Percentiles rank a stretch among this genome's conserved stretches.
These are phyloP conservation scores for Erinaceus europaeus DNA, from an alignment of 2,113 vertebrate genomes.

Conservation along the genomic window DNA sequence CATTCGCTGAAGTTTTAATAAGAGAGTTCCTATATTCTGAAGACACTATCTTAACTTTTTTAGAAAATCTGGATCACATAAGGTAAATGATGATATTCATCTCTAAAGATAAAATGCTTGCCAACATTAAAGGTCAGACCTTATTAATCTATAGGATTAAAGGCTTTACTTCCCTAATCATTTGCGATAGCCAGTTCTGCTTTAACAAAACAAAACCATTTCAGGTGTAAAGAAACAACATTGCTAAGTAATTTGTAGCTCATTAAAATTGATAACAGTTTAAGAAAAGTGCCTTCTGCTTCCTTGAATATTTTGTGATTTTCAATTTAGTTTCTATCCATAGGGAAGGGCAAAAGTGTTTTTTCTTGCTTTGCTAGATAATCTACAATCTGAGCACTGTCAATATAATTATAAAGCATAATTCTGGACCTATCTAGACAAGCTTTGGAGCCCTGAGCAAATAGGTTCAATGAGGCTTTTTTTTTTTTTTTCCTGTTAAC, in stretches of 20 bases:
- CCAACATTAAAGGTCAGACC: conserved; percentile 68
- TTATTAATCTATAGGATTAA: conserved; percentile 73
- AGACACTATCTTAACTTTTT: conserved; percentile 73
- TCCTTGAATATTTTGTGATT: neutral
- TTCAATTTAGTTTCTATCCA: neutral
- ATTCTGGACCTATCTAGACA: neutral
- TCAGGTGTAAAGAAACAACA: neutral
- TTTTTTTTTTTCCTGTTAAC: neutral
- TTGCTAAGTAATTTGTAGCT: conserved; percentile 13
- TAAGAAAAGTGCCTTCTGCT: neutral
- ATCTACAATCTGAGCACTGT: neutral
- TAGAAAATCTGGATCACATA: conserved; percentile 57
- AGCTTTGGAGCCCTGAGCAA: neutral
- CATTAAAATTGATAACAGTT: conserved; percentile 38
- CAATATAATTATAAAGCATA: neutral
- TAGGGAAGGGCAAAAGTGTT: neutral
- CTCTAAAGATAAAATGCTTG: conserved; percentile 54
- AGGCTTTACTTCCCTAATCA: conserved; percentile 32
- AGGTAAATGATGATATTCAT: conserved; percentile 67
- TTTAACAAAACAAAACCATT: conserved; percentile 7
- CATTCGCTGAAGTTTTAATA: conserved; percentile 57
- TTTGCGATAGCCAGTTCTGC: neutral
- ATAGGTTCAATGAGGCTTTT: neutral
- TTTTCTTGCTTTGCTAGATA: neutral
- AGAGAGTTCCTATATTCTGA: conserved; percentile 59